Evolutionary conservation across 2,888 invertebrate species (phyloP), one percentile per base, ranked within the genome.

Genomic region (Amphimallon solstitiale): DNA sequence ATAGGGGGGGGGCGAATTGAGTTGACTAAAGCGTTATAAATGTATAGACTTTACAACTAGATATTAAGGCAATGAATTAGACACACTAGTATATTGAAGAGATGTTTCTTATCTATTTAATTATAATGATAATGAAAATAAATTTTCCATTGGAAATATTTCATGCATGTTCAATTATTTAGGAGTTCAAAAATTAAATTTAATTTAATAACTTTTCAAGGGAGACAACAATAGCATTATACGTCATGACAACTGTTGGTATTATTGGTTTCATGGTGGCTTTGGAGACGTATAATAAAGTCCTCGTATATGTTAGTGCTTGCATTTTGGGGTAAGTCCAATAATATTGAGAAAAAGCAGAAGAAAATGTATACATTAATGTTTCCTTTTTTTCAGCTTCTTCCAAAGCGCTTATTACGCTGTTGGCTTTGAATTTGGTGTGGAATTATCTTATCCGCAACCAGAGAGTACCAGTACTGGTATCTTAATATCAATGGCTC

Each of bases 381-480:
- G n/a, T 6, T 6, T 40, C 1, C 3, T 40, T 15, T 37, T 45
- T 61, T 62, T 46, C 60, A 74, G 75, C 6, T 72, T 75, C 38
- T 75, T 74, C 66, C 72, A 75, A 70, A 76, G 71, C 35, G 76
- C 75, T 12, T 78, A 77, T 62, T 59, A 76, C 10, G 69, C 76
- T 4, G 75, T 76, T 0, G 77, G 76, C 5, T 77, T 74, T 45
- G 78, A 78, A 68, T 72, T 77, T 60, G 77, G 74, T 4, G 74
- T 74, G 0, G 78, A 78, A 66, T 60, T 78, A 29, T 77, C 77
- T 0, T 78, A 74, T 40, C 77, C 78, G 2, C 70, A 75, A 52
- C 72, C 76, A 5, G 77, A 78, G 66, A 73, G 73, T 12, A 77
- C 77, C 6, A 77, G 77, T 1, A 71, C 74, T 0, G 78, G 77